Base-by-base conservation (phyloP, 2,797 vertebrate genomes). In the Phoeniculus purpureus region DNA sequence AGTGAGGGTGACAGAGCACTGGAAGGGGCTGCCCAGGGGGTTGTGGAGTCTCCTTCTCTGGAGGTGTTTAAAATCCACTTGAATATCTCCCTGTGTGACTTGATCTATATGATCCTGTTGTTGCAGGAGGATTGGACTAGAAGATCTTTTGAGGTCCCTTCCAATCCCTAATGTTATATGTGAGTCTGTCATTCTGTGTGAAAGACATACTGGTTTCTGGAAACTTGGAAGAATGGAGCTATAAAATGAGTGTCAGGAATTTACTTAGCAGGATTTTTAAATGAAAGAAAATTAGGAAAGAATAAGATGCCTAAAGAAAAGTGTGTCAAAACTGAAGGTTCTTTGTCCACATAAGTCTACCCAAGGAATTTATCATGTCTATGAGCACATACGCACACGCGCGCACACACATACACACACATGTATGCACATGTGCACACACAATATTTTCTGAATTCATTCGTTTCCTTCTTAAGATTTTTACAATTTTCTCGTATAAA, bases 351-450 rank as follows among this genome's bases (percentile, higher is more conserved):
- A 17, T 18, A 67, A 4, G 56, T 32, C 9, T 55, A 47, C 7
- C 5, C 5, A 47, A 65, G 26, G 40, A 20, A 1, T 82, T 76
- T 64, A 12, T 26, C 27, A 22, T 26, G 8, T 65, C 87, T 70
- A 15, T 2, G 1, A 16, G 15, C 12, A 40, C 9, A n/a, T n/a
- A 16, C 4, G 43, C 3, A 10, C 2, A 59, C 12, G 8, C 9
- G 12, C 1, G 4, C 3, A 2, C 22, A 25, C 27, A 76, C 5
- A 29, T 8, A 26, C 3, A 10, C 12, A 47, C 23, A 45, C 7
- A 80, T 13, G 16, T 16, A 43, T 43, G 43, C 10, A 16, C 16
- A 43, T 43, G 43, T 43, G 20, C 47, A 22, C 47, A 48, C 20
- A 48, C 10, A 79, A 26, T 84, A 87, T 79, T 66, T 70, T 15